phyloP scores from a whole-genome alignment of 2,888 invertebrate species.

The Buathra laborator region DNA sequence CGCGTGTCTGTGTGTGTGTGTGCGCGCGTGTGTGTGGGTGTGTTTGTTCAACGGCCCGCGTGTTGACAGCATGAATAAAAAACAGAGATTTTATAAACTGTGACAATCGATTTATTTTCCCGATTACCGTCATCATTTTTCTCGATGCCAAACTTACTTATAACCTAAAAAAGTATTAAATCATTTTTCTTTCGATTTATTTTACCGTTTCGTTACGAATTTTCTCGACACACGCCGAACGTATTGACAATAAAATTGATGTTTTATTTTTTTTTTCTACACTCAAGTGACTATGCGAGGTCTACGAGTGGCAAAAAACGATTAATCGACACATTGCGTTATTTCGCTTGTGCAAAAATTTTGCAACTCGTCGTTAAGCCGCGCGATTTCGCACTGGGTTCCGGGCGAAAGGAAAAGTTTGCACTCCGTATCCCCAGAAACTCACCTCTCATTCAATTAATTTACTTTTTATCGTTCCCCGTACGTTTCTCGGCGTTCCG shows the following conservation, averaged over 20 bases:
- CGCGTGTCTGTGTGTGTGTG: slow-evolving; percentile 14
- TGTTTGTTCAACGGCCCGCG: slow-evolving; percentile 36
- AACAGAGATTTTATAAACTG: slow-evolving; percentile 53
- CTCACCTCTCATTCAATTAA: slow-evolving; percentile 36
- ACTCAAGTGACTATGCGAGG: too few relatives aligned
- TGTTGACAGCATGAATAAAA: slow-evolving; percentile 57
- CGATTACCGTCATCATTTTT: not conserved
- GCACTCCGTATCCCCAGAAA: not conserved
- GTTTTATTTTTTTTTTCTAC: too few relatives aligned
- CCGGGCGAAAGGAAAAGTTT: slow-evolving; percentile 4
- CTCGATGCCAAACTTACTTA: too few relatives aligned
- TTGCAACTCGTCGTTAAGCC: not conserved
- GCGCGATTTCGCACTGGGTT: slow-evolving; percentile 48
- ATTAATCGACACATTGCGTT: too few relatives aligned
- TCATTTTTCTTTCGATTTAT: too few relatives aligned
- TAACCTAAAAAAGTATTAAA: too few relatives aligned
- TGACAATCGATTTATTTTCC: slow-evolving; percentile 10
- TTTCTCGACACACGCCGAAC: too few relatives aligned
- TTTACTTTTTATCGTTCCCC: slow-evolving; percentile 17
- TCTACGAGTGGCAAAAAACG: too few relatives aligned
- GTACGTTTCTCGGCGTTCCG: not conserved
- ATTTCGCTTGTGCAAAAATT: too few relatives aligned
- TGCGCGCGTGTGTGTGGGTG: not conserved
- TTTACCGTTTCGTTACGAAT: too few relatives aligned
- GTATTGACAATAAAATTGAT: too few relatives aligned